Conservation (phyloP, 2,888 invertebrate genomes). For the Dorcus parallelipipedus region DNA sequence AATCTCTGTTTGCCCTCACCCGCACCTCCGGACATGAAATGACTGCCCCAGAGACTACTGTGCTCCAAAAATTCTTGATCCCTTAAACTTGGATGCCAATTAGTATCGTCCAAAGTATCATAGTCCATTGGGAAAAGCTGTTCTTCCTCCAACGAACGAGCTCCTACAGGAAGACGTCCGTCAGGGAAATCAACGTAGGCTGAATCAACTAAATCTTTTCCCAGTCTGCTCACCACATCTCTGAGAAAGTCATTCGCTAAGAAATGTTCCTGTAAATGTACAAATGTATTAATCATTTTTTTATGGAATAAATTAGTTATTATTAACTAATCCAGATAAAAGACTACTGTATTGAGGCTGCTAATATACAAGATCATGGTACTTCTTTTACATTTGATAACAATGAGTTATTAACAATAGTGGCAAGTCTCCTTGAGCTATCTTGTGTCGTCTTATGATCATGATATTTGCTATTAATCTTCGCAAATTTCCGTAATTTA, state of each 20-base stretch:
- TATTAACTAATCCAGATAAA: no score
- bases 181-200: conserved; percentile 64
- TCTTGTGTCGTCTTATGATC: no score
- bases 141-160: conserved; percentile 49
- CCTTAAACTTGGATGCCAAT: conserved; percentile 74
- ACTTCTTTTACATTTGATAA: no score
- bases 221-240: conserved; percentile 75
- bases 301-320: no score
- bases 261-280: conserved; percentile 6
- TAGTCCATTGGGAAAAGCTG: conserved; percentile 60
- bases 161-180: conserved; percentile 42
- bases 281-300: no score
- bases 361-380: no score
- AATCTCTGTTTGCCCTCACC: conserved; percentile 72
- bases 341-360: no score
- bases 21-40: conserved; percentile 72
- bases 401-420: no score
- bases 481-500: no score
- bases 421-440: no score
- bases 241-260: conserved; percentile 54
- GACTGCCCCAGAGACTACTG: conserved; percentile 63
- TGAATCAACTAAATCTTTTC: conserved; percentile 67
- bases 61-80: conserved; percentile 88
- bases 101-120: conserved; percentile 56
- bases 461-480: no score